These are phyloP conservation scores for Pantherophis guttatus DNA, from an alignment of 2,113 vertebrate species.

Conservation along the genomic window DNA sequence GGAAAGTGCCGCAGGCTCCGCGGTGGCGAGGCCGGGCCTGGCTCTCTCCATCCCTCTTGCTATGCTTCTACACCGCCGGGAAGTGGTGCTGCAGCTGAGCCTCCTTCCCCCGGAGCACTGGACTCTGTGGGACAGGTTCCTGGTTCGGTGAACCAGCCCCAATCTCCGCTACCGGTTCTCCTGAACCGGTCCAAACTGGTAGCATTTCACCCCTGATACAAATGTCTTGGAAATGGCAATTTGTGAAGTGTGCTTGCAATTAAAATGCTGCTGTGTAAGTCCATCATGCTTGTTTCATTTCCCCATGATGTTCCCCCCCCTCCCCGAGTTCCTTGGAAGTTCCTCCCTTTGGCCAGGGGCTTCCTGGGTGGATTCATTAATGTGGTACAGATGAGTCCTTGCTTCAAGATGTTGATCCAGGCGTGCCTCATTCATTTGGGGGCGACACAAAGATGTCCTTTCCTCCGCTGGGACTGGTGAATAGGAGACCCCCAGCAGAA, in stretches of 20 bases:
- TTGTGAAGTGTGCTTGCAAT: not conserved
- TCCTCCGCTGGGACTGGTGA: not conserved
- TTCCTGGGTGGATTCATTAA: not conserved
- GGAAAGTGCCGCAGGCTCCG: no score
- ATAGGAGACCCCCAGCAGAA: not conserved
- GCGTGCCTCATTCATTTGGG: accelerated
- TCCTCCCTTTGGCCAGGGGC: accelerated
- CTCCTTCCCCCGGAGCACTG: no score
- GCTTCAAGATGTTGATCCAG: not conserved
- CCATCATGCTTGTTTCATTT: accelerated
- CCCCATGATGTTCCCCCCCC: not conserved
- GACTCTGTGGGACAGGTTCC: no score
- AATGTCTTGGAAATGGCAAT: not conserved
- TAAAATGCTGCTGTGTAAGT: not conserved
- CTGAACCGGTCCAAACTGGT: no score
- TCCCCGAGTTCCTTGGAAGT: not conserved
- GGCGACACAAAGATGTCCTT: accelerated
- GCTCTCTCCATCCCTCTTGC: no score
- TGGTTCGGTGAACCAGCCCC: no score
- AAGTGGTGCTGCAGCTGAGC: no score
- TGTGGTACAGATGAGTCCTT: not conserved
- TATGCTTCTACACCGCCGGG: no score
- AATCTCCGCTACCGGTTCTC: no score
- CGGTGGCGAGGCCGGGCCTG: no score
- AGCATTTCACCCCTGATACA: no score